Conservation (phyloP, 2,888 invertebrate species). For the Watsonalla cultraria region DNA sequence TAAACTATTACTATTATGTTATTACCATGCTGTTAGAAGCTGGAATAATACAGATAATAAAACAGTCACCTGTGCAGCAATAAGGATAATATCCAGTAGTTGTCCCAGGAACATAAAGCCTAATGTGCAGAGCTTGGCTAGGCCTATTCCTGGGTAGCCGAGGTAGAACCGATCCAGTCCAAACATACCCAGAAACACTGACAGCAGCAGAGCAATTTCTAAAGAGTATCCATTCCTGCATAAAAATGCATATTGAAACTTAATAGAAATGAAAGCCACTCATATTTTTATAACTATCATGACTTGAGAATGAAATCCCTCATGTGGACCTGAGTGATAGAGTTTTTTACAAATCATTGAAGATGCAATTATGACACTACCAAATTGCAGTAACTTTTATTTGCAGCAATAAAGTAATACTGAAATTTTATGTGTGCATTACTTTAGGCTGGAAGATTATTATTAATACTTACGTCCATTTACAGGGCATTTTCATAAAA, state of each 20-base stretch:
- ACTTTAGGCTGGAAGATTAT: background rate
- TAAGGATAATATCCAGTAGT: slow-evolving; percentile 95
- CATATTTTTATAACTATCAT: too few species aligned
- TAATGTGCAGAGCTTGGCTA: slow-evolving; percentile 96
- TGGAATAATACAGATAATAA: background rate
- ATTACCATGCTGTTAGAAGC: too few species aligned
- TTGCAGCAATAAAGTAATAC: too few species aligned
- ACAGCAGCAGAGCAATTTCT: slow-evolving; percentile 93
- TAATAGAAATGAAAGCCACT: too few species aligned
- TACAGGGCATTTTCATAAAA: slow-evolving; percentile 89
- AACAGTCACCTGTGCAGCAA: slow-evolving; percentile 86
- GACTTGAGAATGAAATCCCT: too few species aligned
- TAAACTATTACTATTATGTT: too few species aligned
- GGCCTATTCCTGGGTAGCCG: slow-evolving; percentile 97
- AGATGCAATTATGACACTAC: too few species aligned
- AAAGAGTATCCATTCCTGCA: slow-evolving; percentile 95
- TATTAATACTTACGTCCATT: slow-evolving; percentile 92
- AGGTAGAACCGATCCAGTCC: slow-evolving; percentile 98
- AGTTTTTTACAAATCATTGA: too few species aligned
- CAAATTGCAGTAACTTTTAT: too few species aligned
- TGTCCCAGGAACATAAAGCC: slow-evolving; percentile 98
- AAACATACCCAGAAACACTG: slow-evolving; percentile 98
- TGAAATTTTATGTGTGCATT: slow-evolving; percentile 5
- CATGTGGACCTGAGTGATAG: too few species aligned
- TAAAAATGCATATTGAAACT: slow-evolving; percentile 17